Base-by-base conservation (phyloP, 1,140 invertebrate genomes). In the Aricia agestis region DNA sequence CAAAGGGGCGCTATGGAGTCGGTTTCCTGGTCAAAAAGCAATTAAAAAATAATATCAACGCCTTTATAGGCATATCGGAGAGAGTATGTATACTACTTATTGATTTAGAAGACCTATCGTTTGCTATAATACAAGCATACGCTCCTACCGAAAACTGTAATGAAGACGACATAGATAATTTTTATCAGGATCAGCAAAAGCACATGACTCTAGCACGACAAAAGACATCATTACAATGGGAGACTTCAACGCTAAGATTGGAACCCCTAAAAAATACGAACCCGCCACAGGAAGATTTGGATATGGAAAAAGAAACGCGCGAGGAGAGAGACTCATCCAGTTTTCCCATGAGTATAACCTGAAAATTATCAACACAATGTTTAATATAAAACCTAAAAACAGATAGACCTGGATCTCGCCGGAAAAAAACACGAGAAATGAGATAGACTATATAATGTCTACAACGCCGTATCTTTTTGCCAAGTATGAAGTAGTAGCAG, bases 371-470 rank as follows among this genome's bases (percentile, higher is more conserved):
- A 79, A 80, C 11, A 79, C 76, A 42, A 83, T 83, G 79, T 81
- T 83, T 59, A 79, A 81, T 6, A 19, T 74, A 67, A 82, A 83
- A 72, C 45, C 61, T 17, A 76, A 79, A 15, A 76, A 77, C 7
- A 17, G 78, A 57, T 83, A 78, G 80, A 81, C 80, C 41, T 82
- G 78, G 78, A 82, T 76, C 6, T 83, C 77, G 42, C 77, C 80
- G 19, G 75, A 81, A 11, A 75, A 71, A 76, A 80, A 77, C n/a
- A 80, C 71, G 63, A 80, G 61, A 78, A 83, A 80, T 59, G 76
- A 83, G 70, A 83, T 81, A 15, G 78, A 83, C 65, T 83, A 78
- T 42, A 80, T 81, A 6, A 76, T 82, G 75, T 72, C 81, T n/a
- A 79, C 76, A 42, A 77, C 69, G 45, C 73, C 42, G 4, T 36